phyloP scores from a whole-genome alignment of 1,140 invertebrate genomes.

The Lordiphosa mommai region DNA sequence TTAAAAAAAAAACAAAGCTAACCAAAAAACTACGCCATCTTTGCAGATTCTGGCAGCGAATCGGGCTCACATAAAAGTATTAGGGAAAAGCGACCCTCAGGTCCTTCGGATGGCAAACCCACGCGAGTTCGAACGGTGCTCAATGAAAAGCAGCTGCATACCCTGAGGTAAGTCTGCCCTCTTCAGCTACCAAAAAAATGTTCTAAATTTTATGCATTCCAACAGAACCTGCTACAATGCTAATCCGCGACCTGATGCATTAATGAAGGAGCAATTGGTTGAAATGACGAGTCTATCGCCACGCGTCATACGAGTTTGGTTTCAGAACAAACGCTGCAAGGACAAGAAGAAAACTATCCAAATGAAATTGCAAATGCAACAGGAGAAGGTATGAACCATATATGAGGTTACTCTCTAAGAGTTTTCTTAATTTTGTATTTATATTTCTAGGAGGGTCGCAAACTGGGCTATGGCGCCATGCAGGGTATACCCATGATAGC shows the following conservation, averaged over 20 bases:
- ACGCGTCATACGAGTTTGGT: conserved; percentile 98
- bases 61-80: conserved; percentile 90
- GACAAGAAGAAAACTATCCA: conserved; percentile 99
- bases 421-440: not conserved
- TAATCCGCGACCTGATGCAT: conserved; percentile 97
- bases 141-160: conserved; percentile 99
- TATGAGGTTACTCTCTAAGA: not conserved
- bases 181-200: not conserved
- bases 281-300: conserved; percentile 98
- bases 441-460: conserved; percentile 90
- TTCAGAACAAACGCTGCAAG: conserved; percentile 99
- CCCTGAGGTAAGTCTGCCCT: conserved; percentile 84
- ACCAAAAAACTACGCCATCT: too few species aligned
- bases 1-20: conserved; percentile 35
- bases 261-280: conserved; percentile 99
- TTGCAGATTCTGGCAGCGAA: conserved; percentile 90
- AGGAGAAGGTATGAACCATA: conserved; percentile 94
- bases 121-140: conserved; percentile 98
- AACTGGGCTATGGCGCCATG: conserved; percentile 93
- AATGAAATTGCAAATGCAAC: conserved; percentile 98
- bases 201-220: not conserved
- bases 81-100: conserved; percentile 82
- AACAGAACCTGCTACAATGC: conserved; percentile 94
- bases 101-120: conserved; percentile 93
- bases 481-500: conserved; percentile 98